Conservation (phyloP, 2,888 invertebrate species). For the Stegophylla sp. region DNA sequence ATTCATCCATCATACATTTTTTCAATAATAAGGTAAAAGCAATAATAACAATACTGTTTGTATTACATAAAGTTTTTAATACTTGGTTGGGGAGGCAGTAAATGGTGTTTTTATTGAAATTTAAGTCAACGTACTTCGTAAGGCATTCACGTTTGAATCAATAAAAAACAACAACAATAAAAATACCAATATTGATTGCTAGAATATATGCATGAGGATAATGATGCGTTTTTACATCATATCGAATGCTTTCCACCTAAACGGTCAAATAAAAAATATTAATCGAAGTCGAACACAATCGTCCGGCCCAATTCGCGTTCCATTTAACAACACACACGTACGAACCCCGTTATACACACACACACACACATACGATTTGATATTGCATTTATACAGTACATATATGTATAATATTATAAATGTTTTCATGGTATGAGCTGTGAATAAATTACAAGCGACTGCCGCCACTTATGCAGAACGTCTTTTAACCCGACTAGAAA, state of each 20-base stretch:
- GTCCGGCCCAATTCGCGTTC: conserved; percentile 5
- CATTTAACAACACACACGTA: neutral
- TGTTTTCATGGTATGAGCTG: conserved; percentile 36
- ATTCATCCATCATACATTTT: too few relatives aligned
- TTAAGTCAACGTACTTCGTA: too few relatives aligned
- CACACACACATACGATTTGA: neutral
- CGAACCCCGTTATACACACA: conserved; percentile 22
- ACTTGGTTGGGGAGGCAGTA: too few relatives aligned
- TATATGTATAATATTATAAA: conserved; percentile 25
- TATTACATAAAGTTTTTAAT: too few relatives aligned
- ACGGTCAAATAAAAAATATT: neutral
- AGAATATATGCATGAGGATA: neutral
- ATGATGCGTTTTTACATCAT: neutral
- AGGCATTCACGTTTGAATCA: neutral
- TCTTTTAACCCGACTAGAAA: conserved; percentile 17
- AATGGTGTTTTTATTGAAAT: too few relatives aligned
- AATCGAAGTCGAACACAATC: conserved; percentile 5
- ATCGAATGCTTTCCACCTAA: neutral
- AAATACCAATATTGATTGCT: neutral
- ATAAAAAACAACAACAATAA: neutral
- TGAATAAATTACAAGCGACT: conserved; percentile 43
- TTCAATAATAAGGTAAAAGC: too few relatives aligned
- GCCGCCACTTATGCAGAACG: neutral
- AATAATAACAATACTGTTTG: too few relatives aligned
- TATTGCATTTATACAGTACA: conserved; percentile 6